Base-by-base conservation (phyloP, 2,888 invertebrate species). In the Pandemis heparana region DNA sequence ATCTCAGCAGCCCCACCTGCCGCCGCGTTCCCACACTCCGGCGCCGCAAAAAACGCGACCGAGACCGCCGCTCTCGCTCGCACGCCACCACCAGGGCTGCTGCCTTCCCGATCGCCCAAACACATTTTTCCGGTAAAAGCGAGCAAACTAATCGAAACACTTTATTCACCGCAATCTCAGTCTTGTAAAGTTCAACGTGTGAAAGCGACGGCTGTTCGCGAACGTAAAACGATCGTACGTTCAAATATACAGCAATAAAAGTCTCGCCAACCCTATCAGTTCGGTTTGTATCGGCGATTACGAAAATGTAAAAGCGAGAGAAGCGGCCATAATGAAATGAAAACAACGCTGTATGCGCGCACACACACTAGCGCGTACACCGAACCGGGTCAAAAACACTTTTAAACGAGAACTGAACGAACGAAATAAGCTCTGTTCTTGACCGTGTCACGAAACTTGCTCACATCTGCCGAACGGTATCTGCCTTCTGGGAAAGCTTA, bases 1-100 rank as follows among this genome's bases (percentile, higher is more conserved):
- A 94, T 94, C 94, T 93, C 94, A 84, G 92, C 92, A 88, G 91
- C 89, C 92, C 93, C 94, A 94, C 94, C 94, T 94, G 94, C 94
- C 92, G 90, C 87, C 81, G 87, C 88, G 94, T 94, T 94, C 94
- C 94, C 94, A 94, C 94, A 94, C 94, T 94, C 94, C 91, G 89
- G 91, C 93, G 93, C 92, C 92, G 94, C 92, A 94, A 94, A 94
- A 94, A 94, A 94, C 92, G 83, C 83, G 89, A 88, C 92, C 92
- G 85, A 78, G 77, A 75, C 75, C 78, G 77, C 78, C 77, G 78
- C 79, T 77, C 80, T 86, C 78, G 91, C 92, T 91, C 87, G 73
- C 87, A 70, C 53, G 53, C 56, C 48, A 48, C 41, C 90, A 84
- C 83, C 88, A 91, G 91, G 90, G 91, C 90, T 91, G 91, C 77